phyloP scores from a whole-genome alignment of 2,113 vertebrate species.

The Platysternon megacephalum region DNA sequence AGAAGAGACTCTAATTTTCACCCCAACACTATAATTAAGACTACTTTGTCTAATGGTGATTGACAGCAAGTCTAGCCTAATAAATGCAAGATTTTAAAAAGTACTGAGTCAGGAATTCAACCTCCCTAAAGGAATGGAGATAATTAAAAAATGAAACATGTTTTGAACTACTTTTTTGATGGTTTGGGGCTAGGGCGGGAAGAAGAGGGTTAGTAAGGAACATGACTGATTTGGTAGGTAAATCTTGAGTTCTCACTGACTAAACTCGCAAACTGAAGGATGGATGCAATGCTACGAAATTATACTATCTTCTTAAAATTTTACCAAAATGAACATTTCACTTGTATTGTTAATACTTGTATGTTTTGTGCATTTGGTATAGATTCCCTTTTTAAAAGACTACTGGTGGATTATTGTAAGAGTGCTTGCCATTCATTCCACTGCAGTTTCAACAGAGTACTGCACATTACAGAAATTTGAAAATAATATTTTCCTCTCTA shows the following conservation, averaged over 20 bases:
- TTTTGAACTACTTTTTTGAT: constrained; percentile 18
- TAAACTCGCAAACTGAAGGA: background rate
- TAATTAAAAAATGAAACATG: background rate
- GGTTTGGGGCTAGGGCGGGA: background rate
- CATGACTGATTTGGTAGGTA: background rate
- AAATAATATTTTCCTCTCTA: background rate
- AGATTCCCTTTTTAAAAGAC: background rate
- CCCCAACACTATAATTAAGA: background rate
- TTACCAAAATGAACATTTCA: constrained; percentile 1
- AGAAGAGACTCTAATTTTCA: background rate
- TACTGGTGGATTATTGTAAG: background rate
- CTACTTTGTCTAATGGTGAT: background rate
- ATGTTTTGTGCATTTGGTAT: background rate
- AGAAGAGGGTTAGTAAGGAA: background rate
- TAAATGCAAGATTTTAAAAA: background rate
- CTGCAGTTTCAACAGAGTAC: background rate
- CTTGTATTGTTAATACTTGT: background rate
- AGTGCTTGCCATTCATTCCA: background rate
- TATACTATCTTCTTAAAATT: constrained; percentile 12
- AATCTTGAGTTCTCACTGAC: background rate
- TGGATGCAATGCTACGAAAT: background rate
- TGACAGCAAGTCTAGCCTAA: background rate
- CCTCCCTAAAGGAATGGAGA: background rate
- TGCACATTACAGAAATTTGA: background rate
- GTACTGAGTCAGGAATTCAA: background rate